These are phyloP conservation scores for Cichladusa arquata DNA, from an alignment of 2,113 vertebrate species.

Conservation along the genomic window DNA sequence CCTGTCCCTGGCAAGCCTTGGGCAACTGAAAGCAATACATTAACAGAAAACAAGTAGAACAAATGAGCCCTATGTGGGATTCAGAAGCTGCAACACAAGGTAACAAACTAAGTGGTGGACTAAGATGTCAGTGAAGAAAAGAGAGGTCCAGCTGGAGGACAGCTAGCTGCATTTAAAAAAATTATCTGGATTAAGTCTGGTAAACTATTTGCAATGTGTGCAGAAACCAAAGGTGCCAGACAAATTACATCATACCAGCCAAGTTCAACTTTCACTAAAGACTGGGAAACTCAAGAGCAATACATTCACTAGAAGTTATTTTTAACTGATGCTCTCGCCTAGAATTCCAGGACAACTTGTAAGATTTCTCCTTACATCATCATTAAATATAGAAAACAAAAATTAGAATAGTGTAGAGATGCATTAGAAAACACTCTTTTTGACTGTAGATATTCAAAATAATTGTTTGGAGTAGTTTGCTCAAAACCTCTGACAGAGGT, in stretches of 20 bases:
- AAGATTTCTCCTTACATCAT: not conserved
- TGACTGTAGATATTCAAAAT: not conserved
- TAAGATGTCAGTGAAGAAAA: not conserved
- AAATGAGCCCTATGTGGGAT: not conserved
- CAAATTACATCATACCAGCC: conserved; percentile 1
- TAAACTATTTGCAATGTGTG: conserved; percentile 1
- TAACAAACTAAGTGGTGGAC: not conserved
- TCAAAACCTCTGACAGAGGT: not conserved
- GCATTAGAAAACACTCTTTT: not conserved
- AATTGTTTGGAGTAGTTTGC: not conserved
- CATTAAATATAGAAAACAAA: not conserved
- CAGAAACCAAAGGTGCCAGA: conserved; percentile 40
- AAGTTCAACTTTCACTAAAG: not conserved
- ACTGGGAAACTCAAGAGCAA: not conserved
- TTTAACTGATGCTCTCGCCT: not conserved
- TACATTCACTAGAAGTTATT: not conserved
- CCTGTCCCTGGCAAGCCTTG: not conserved
- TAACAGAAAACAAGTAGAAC: not conserved
- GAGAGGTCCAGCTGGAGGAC: not conserved
- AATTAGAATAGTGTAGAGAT: not conserved
- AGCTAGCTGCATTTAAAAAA: not conserved
- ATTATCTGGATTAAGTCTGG: not conserved
- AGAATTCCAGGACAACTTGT: not conserved
- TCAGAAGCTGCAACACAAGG: not conserved
- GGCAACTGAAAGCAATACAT: not conserved